Percentiles rank a stretch among this genome's conserved stretches.
These are phyloP conservation scores for Stigmatopora nigra DNA, from an alignment of 2,113 vertebrate species.

Conservation along the genomic window DNA sequence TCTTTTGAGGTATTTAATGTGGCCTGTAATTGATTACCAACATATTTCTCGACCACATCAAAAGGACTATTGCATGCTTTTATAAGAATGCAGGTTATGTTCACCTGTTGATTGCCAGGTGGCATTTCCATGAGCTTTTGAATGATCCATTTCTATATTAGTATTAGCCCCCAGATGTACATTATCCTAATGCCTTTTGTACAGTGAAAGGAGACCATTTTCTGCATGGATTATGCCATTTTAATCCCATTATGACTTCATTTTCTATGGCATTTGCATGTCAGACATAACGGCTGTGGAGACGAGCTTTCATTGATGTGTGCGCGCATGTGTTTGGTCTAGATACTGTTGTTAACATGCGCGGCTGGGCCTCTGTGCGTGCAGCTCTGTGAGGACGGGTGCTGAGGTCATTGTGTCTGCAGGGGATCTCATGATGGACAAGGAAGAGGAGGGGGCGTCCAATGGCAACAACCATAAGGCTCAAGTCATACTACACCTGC, in stretches of 20 bases:
- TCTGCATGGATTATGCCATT: constrained; percentile 31
- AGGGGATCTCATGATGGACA: constrained; percentile 79
- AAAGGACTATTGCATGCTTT: neutral
- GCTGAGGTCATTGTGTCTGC: constrained; percentile 81
- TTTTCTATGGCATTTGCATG: constrained; percentile 29
- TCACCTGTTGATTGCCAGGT: constrained; percentile 3
- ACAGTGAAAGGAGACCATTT: neutral
- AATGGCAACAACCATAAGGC: constrained; percentile 76
- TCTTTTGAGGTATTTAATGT: neutral
- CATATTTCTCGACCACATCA: neutral
- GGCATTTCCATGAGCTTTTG: neutral
- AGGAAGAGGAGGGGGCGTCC: constrained; percentile 77
- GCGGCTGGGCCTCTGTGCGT: constrained; percentile 25
- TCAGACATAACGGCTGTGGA: constrained; percentile 18
- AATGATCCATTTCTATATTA: neutral
- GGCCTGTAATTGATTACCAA: neutral
- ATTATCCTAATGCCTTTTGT: neutral
- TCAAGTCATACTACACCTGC: constrained; percentile 83
- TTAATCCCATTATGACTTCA: constrained; percentile 29
- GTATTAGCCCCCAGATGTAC: neutral
- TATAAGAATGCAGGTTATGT: neutral
- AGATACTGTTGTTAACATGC: constrained; percentile 36
- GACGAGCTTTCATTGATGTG: constrained; percentile 20
- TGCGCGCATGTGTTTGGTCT: constrained; percentile 21
- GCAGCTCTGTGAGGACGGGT: constrained; percentile 49